These are phyloP conservation scores for Drosophila dives DNA, from an alignment of 2,888 invertebrate genomes.

Conservation along the genomic window DNA sequence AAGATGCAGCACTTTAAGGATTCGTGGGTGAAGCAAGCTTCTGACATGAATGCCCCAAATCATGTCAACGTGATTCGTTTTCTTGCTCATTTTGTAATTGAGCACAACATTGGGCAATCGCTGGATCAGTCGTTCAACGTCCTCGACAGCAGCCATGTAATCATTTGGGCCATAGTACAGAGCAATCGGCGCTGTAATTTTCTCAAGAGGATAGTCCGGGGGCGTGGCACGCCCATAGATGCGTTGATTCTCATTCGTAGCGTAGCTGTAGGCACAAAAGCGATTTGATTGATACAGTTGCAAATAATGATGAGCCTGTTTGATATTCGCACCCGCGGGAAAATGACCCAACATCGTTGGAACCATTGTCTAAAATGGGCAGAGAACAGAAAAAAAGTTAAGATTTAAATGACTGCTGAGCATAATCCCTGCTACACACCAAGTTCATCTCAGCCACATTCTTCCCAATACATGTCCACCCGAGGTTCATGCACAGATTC, in stretches of 20 bases:
- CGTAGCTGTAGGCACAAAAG: conserved; percentile 86
- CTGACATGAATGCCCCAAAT: conserved; percentile 63
- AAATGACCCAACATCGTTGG: conserved; percentile 87
- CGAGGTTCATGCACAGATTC: conserved; percentile 74
- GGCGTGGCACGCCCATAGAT: conserved; percentile 85
- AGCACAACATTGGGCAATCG: conserved; percentile 72
- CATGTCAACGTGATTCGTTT: conserved; percentile 79
- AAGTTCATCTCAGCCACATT: conserved; percentile 84
- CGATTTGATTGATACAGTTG: conserved; percentile 83
- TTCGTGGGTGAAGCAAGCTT: conserved; percentile 56
- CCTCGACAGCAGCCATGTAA: conserved; percentile 85
- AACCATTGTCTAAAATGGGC: conserved; percentile 85
- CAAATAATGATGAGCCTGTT: conserved; percentile 86
- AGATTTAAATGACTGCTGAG: neutral
- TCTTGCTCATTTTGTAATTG: conserved; percentile 55
- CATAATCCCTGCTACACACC: conserved; percentile 67
- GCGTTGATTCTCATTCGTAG: conserved; percentile 82
- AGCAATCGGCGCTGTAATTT: conserved; percentile 85
- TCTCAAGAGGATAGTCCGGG: conserved; percentile 85
- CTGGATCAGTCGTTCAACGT: conserved; percentile 67
- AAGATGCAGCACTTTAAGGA: conserved; percentile 57
- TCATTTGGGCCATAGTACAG: conserved; percentile 86
- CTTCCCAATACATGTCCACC: conserved; percentile 86
- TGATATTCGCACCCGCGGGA: conserved; percentile 87
- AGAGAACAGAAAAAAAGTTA: neutral